phyloP scores from a whole-genome alignment of 2,888 invertebrate genomes.

The Mactromeris polynyma region DNA sequence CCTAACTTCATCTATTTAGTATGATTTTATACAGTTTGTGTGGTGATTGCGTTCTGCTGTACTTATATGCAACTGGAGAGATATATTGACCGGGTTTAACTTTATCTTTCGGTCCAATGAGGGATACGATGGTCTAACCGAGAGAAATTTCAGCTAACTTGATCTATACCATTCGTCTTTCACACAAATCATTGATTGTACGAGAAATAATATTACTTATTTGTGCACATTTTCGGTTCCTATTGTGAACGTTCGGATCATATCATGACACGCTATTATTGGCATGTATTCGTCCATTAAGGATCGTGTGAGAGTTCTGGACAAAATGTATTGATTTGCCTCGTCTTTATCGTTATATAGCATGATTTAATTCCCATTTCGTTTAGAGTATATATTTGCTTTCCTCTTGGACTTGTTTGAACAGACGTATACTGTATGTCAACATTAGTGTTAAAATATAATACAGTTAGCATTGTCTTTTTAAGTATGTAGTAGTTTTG shows the following conservation, averaged over 20 bases:
- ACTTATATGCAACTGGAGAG: conserved; percentile 1
- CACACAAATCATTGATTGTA: not conserved
- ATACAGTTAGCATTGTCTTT: not conserved
- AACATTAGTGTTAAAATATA: not conserved
- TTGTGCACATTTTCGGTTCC: not conserved
- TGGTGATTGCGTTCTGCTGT: not conserved
- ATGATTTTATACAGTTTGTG: not conserved
- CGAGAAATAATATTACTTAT: not conserved
- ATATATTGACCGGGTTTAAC: not conserved
- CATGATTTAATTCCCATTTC: conserved; percentile 5
- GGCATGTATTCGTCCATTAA: not conserved
- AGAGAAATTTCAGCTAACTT: not conserved
- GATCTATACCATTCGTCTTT: not conserved
- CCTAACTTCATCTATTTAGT: not conserved
- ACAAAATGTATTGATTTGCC: not conserved
- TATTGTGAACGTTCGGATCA: not conserved
- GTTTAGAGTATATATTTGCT: conserved; percentile 3
- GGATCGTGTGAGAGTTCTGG: not conserved
- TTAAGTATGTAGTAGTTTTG: not conserved
- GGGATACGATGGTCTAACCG: too few relatives aligned
- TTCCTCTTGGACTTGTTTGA: not conserved
- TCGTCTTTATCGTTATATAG: not conserved
- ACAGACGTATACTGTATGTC: not conserved
- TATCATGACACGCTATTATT: not conserved
- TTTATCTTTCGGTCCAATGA: not conserved